phyloP scores from a whole-genome alignment of 2,888 invertebrate species.

The Hyposoter didymator region DNA sequence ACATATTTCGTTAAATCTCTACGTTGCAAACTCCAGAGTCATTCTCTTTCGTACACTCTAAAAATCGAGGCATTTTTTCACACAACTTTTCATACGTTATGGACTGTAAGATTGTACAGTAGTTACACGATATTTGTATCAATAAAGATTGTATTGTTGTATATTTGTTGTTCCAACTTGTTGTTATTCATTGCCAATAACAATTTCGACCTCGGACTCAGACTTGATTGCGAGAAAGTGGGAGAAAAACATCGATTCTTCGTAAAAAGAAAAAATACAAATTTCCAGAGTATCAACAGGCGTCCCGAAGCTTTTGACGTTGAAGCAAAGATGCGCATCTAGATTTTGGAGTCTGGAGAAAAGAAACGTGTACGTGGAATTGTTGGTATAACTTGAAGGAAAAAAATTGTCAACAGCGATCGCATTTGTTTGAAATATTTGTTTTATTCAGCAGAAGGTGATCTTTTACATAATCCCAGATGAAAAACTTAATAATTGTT shows the following conservation, averaged over 20 bases:
- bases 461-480: background rate
- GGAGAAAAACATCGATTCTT: background rate
- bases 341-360: background rate
- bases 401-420: background rate
- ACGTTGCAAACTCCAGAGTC: too few species aligned
- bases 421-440: background rate
- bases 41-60: slow-evolving; percentile 22
- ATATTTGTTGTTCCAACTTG: slow-evolving; percentile 55
- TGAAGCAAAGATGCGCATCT: too few species aligned
- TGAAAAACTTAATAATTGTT: slow-evolving; percentile 16
- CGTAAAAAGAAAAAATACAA: background rate
- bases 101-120: slow-evolving; percentile 60
- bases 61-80: background rate
- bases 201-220: slow-evolving; percentile 2
- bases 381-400: background rate
- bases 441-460: slow-evolving; percentile 1
- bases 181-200: slow-evolving; percentile 31
- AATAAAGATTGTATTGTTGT: slow-evolving; percentile 35
- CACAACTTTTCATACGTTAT: slow-evolving; percentile 31
- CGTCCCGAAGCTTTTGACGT: too few species aligned
- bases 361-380: background rate
- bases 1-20: too few species aligned
- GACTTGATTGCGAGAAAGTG: background rate
- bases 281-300: slow-evolving; percentile 67
- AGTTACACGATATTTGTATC: slow-evolving; percentile 45